Conservation (phyloP, 2,888 invertebrate genomes). For the Neoitamus cyanurus region DNA sequence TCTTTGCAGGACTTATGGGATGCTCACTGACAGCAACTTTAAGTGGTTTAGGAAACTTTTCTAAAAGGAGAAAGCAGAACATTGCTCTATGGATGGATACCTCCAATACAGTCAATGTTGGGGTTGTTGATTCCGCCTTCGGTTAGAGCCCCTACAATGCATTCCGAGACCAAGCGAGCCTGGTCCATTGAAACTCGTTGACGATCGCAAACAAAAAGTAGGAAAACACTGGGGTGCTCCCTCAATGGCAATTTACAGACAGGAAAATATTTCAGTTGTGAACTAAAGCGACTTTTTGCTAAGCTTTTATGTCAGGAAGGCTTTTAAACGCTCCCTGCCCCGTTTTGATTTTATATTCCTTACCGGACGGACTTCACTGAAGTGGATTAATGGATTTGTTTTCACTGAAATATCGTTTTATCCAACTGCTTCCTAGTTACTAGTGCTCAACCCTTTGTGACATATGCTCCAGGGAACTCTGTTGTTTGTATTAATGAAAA, state of each 20-base stretch:
- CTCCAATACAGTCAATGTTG: neutral
- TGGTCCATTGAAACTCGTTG: neutral
- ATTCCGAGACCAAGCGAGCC: neutral
- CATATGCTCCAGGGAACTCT: no score
- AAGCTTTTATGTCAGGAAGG: neutral
- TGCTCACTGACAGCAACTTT: neutral
- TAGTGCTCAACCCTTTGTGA: no score
- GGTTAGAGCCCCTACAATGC: neutral
- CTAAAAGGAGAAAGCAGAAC: neutral
- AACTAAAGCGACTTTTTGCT: neutral
- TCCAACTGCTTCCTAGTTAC: neutral
- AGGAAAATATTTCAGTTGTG: neutral
- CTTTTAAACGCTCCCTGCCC: neutral
- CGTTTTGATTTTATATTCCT: neutral
- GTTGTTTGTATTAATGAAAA: no score
- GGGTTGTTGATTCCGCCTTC: neutral
- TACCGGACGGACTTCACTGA: neutral
- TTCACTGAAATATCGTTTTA: neutral
- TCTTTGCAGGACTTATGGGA: neutral
- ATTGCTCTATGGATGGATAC: neutral
- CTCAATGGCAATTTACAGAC: neutral
- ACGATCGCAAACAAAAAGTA: neutral
- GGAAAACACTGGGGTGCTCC: neutral
- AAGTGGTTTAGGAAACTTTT: neutral
- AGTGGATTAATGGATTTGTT: neutral